These are phyloP conservation scores for Macropodus opercularis DNA, from an alignment of 2,797 vertebrate species.

Conservation along the genomic window DNA sequence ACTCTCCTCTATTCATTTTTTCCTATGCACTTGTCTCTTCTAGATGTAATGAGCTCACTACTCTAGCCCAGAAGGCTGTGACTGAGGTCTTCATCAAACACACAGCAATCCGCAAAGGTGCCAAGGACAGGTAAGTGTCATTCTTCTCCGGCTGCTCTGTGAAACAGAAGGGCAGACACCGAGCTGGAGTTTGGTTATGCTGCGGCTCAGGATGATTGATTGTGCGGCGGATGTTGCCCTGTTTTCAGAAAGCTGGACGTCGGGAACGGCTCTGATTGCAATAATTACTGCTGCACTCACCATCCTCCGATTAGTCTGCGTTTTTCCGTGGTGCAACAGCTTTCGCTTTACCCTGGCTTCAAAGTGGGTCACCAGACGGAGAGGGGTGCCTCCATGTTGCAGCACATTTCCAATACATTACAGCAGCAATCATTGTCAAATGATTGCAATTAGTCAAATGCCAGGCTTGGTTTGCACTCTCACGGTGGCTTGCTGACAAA, in stretches of 20 bases:
- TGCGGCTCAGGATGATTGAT: conserved; percentile 26
- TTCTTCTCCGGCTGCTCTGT: conserved; percentile 29
- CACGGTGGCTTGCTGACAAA: conserved; percentile 70
- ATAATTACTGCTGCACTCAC: conserved; percentile 42
- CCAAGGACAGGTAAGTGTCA: conserved; percentile 77
- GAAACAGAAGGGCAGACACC: conserved; percentile 30
- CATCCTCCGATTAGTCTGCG: conserved; percentile 55
- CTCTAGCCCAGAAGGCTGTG: conserved; percentile 57
- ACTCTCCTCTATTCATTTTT: conserved; percentile 33
- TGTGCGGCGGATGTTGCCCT: conserved; percentile 17
- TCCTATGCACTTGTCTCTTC: conserved; percentile 50
- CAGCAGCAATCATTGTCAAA: conserved; percentile 77
- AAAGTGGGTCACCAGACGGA: conserved; percentile 56
- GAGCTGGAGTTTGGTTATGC: conserved; percentile 28
- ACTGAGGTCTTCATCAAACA: conserved; percentile 71
- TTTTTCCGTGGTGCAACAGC: conserved; percentile 42
- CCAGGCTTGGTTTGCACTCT: conserved; percentile 72
- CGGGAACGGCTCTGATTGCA: conserved; percentile 22
- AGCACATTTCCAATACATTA: conserved; percentile 71
- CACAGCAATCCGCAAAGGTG: conserved; percentile 54
- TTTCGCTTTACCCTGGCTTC: conserved; percentile 30
- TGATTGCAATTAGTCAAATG: conserved; percentile 84
- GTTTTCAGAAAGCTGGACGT: conserved; percentile 14
- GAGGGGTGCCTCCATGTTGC: conserved; percentile 49
- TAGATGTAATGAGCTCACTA: conserved; percentile 61